Conservation (phyloP, 2,888 invertebrate species). For the Meiosimyza platycephala region DNA sequence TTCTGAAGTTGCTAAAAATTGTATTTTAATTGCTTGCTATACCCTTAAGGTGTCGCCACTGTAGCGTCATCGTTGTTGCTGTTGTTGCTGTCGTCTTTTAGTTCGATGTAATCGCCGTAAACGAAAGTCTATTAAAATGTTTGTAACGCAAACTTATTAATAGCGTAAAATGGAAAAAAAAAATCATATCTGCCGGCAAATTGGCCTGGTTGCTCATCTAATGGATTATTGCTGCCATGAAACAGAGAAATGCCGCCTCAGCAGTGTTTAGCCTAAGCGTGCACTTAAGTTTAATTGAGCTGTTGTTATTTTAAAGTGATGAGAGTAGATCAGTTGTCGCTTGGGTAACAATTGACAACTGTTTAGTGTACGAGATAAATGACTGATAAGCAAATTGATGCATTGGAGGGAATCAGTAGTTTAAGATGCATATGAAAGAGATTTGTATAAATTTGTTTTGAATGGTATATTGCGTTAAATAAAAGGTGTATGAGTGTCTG, state of each 20-base stretch:
- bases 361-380: no score
- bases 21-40: slow-evolving; percentile 33
- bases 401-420: no score
- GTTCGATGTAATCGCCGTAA: slow-evolving; percentile 10
- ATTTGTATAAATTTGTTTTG: no score
- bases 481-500: no score
- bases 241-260: not conserved
- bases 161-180: not conserved
- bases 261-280: not conserved
- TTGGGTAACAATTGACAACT: no score
- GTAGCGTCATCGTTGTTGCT: not conserved
- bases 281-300: slow-evolving; percentile 24
- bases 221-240: slow-evolving; percentile 19
- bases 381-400: no score
- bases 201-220: slow-evolving; percentile 6
- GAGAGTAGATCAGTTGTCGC: no score
- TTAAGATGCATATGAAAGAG: no score
- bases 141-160: slow-evolving; percentile 28
- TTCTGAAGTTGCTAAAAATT: slow-evolving; percentile 14
- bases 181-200: no score
- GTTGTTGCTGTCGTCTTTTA: not conserved
- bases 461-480: no score
- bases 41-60: slow-evolving; percentile 7
- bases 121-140: slow-evolving; percentile 29
- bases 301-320: slow-evolving; percentile 5